Base-by-base conservation (phyloP, 37 sponge, comb jelly and placozoan genomes). In the Haliclona indistincta region DNA sequence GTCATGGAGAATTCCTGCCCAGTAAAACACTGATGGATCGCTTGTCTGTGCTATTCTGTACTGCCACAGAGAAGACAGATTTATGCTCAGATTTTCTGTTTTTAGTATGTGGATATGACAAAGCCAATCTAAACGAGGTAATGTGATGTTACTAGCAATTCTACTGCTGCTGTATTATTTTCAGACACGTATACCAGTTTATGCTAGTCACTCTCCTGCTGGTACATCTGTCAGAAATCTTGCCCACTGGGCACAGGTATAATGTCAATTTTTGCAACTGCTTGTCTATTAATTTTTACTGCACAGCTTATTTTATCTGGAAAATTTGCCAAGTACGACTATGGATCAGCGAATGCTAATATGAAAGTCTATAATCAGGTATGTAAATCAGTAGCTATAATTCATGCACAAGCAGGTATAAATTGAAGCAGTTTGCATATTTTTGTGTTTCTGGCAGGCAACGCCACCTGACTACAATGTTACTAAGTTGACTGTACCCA, bases 181-280 rank as follows among this genome's bases (percentile, higher is more conserved):
- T 20, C 22, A 94, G 88, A 79, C 83, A 13, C 78, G 93, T 2
- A 42, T 96, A 0, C 84, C 90, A 0, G 90, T 96, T 8, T 96
- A 96, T 62, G 33, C 63, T n/a, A 41, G 80, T 5, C 97, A 96
- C 80, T 89, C 88, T 30, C 97, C 97, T 23, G 97, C 97, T 67
- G 97, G 97, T 23, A 96, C 93, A 15, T 92, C 93, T 2, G 85
- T 93, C 29, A 86, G 77, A 55, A 93, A 96, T 71, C 67, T 80
- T 55, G 67, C 66, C 20, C 97, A 96, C 65, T 96, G 43, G 49
- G 77, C 86, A 17, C 93, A 96, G 73, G 93, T 74, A 71, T 8
- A 40, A 28, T 22, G 25, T 39, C 28, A 30, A 45, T 17, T 36
- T 23, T 36, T 15, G 8, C 35, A 60, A 35, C n/a, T n/a, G n/a